Evolutionary conservation across 2,888 invertebrate species (phyloP).

Genomic region (Reticulitermes lucifugus): DNA sequence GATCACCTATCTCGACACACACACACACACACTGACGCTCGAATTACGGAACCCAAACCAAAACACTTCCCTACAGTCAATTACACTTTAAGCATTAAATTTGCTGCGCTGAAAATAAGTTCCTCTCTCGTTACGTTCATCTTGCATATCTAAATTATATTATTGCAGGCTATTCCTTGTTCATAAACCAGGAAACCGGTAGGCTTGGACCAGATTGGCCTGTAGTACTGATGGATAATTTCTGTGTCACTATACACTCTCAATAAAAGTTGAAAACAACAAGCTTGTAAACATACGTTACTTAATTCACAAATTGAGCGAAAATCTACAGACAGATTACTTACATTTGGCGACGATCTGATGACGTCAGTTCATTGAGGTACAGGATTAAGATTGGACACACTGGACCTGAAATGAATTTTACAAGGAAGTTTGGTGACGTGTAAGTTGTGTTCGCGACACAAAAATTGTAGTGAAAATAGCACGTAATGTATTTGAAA

Average conservation of each 20-base stretch:
- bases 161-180: not conserved
- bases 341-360: not conserved
- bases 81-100: too few species aligned
- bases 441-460: not conserved
- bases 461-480: not conserved
- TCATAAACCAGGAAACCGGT: too few species aligned
- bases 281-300: not conserved
- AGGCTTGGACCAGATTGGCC: too few species aligned
- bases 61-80: too few species aligned
- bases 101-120: not conserved
- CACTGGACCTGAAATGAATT: not conserved
- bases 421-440: not conserved
- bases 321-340: not conserved
- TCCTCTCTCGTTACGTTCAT: not conserved
- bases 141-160: not conserved
- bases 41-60: not conserved
- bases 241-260: not conserved
- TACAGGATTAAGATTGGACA: not conserved
- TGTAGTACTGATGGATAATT: not conserved
- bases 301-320: not conserved
- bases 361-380: not conserved
- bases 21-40: not conserved
- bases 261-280: not conserved
- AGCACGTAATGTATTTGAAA: too few species aligned
- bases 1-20: too few species aligned